Percentiles rank a stretch among this genome's conserved stretches.
These are phyloP conservation scores for Fulica atra DNA, from an alignment of 2,113 vertebrate species.

Conservation along the genomic window DNA sequence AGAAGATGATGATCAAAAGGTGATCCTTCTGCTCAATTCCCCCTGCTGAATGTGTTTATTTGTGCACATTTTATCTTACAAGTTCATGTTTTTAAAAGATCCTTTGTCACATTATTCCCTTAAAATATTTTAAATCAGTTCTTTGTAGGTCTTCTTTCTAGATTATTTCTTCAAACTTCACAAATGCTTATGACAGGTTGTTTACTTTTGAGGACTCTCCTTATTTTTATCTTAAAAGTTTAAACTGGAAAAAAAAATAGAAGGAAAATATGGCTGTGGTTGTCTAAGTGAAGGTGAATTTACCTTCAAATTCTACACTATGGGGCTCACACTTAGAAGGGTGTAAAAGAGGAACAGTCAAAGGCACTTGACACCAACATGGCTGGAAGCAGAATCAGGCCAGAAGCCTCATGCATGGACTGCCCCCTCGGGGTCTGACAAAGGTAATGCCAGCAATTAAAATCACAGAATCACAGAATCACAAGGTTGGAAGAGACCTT, in stretches of 20 bases:
- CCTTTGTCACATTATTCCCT: neutral
- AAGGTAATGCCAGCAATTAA: neutral
- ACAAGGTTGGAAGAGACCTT: too few relatives aligned
- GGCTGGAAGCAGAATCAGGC: neutral
- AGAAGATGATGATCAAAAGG: neutral
- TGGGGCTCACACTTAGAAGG: rapidly evolving
- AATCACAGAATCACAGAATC: too few relatives aligned
- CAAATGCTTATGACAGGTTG: neutral
- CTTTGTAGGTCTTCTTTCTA: neutral
- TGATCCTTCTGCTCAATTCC: neutral
- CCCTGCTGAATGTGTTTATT: neutral
- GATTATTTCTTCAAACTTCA: neutral
- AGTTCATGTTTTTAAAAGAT: neutral
- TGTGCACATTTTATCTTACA: neutral
- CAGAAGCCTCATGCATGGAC: neutral
- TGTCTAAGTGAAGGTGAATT: neutral
- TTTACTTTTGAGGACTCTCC: neutral
- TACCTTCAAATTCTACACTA: neutral
- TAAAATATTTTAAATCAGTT: neutral
- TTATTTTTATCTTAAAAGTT: neutral
- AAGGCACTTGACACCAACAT: neutral
- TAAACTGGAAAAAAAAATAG: neutral
- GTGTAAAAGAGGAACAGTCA: neutral
- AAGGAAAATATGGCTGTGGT: neutral
- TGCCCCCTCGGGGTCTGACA: neutral